Evolutionary conservation across 1,140 invertebrate genomes (phyloP).

Genomic region (Apocrypta bakeri): DNA sequence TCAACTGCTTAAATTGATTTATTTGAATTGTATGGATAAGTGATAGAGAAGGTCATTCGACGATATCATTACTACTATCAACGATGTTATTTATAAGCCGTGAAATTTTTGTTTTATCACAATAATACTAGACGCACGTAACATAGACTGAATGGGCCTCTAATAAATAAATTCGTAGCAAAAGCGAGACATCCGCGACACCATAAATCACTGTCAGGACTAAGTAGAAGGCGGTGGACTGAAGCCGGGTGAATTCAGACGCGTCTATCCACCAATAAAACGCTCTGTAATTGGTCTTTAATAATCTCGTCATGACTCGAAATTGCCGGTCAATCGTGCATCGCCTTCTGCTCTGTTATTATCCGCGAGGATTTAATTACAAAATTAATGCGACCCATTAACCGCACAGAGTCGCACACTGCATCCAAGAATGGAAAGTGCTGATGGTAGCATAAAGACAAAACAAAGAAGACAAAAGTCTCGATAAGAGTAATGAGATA

Average conservation of each 20-base stretch:
- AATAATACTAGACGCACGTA: constrained; percentile 1
- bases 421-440: constrained; percentile 41
- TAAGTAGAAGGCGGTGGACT: constrained; percentile 69
- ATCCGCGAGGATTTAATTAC: constrained; percentile 72
- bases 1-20: background rate
- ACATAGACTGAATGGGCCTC: background rate
- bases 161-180: constrained; percentile 57
- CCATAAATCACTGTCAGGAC: constrained; percentile 67
- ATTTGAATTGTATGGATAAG: background rate
- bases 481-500: constrained; percentile 9
- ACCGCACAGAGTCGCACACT: constrained; percentile 44
- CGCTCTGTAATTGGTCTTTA: constrained; percentile 69
- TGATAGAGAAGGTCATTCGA: background rate
- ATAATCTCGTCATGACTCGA: constrained; percentile 72
- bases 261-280: constrained; percentile 65
- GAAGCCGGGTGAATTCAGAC: constrained; percentile 51
- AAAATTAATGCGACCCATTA: constrained; percentile 71
- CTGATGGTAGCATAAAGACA: background rate
- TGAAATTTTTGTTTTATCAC: constrained; percentile 7
- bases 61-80: constrained; percentile 39
- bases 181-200: constrained; percentile 44
- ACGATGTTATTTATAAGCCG: background rate
- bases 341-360: constrained; percentile 67
- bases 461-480: too few species aligned
- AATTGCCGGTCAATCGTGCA: constrained; percentile 62